phyloP scores from a whole-genome alignment of 2,797 vertebrate genomes.

The Spinus pinus region DNA sequence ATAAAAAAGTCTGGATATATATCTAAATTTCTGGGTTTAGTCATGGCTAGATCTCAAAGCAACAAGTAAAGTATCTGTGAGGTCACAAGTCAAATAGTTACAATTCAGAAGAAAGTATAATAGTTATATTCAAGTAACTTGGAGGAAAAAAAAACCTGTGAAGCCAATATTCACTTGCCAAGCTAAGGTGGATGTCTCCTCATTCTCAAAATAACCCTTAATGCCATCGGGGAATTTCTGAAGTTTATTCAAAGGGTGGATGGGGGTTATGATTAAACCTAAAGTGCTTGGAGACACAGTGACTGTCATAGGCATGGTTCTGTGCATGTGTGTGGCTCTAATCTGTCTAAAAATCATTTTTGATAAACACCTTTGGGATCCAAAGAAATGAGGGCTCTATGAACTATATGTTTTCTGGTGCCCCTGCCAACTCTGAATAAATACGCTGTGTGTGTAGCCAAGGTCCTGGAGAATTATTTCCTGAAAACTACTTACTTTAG shows the following conservation, averaged over 20 bases:
- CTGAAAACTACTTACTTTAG: conserved; percentile 61
- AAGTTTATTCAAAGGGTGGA: neutral
- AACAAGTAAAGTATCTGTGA: conserved; percentile 20
- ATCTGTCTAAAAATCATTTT: neutral
- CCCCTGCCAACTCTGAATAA: conserved; percentile 56
- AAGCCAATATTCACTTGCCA: neutral
- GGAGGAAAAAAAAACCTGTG: neutral
- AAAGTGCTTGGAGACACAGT: neutral
- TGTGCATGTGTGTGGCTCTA: neutral
- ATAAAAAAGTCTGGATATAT: conserved; percentile 41
- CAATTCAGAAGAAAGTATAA: conserved; percentile 4
- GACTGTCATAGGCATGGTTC: neutral
- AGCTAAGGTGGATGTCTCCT: neutral
- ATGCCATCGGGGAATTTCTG: neutral
- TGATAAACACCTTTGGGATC: conserved; percentile 25
- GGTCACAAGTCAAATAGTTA: conserved; percentile 34
- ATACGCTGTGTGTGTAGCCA: conserved; percentile 37
- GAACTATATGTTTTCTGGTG: conserved; percentile 40
- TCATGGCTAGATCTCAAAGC: conserved; percentile 38
- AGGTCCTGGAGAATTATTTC: conserved; percentile 54
- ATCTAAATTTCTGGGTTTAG: conserved; percentile 44
- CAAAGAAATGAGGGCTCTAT: neutral
- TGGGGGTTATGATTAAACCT: neutral
- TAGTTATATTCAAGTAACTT: neutral
- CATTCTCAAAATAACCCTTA: neutral